These are phyloP conservation scores for Priocnemis perturbator DNA, from an alignment of 2,888 invertebrate species.

Conservation along the genomic window DNA sequence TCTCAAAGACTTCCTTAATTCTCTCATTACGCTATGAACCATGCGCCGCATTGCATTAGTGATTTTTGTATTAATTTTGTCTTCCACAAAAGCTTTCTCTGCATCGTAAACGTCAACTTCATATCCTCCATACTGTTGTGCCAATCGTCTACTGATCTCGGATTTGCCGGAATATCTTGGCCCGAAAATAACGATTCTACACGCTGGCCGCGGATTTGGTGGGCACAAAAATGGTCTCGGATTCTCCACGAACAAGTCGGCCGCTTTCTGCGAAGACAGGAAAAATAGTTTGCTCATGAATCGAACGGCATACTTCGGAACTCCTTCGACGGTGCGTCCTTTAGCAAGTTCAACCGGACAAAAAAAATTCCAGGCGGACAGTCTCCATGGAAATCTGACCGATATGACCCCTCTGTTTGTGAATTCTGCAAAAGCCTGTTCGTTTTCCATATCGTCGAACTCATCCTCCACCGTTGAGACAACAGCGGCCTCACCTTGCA, in stretches of 20 bases:
- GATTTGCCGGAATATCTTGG: conserved; percentile 80
- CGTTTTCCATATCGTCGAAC: conserved; percentile 54
- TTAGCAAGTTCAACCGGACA: conserved; percentile 81
- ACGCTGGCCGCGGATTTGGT: conserved; percentile 78
- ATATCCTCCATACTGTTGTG: conserved; percentile 76
- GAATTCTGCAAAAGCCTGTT: conserved; percentile 69
- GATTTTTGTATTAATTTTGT: conserved; percentile 48
- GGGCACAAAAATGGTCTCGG: conserved; percentile 80
- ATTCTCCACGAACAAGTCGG: conserved; percentile 79
- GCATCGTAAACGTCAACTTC: conserved; percentile 74
- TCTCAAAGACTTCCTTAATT: conserved; percentile 48
- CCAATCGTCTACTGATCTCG: conserved; percentile 78
- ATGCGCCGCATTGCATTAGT: conserved; percentile 59
- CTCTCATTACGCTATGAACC: conserved; percentile 54
- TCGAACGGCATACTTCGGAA: conserved; percentile 77
- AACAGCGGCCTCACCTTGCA: conserved; percentile 32
- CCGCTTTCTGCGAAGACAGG: conserved; percentile 77
- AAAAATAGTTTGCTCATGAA: conserved; percentile 81
- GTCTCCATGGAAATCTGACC: conserved; percentile 73
- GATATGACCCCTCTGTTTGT: conserved; percentile 62
- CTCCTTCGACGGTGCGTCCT: conserved; percentile 77
- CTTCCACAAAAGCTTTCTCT: conserved; percentile 40
- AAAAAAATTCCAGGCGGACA: conserved; percentile 79
- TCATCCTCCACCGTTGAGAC: conserved; percentile 55
- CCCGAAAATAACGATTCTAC: conserved; percentile 80